These are phyloP conservation scores for Bombus turneri DNA, from an alignment of 1,140 invertebrate genomes.

Conservation along the genomic window DNA sequence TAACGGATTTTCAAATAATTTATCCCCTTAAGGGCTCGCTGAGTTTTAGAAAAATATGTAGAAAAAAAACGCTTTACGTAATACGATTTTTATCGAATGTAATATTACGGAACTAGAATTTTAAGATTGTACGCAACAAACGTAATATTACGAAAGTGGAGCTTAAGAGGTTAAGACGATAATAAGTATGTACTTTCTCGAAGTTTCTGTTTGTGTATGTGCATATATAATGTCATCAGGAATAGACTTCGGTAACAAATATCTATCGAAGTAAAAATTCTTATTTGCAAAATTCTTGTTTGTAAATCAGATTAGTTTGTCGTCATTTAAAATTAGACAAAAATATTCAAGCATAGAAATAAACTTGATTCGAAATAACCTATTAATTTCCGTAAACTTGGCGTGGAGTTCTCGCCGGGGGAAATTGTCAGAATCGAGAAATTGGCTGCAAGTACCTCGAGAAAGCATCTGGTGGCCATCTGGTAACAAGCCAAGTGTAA, in stretches of 20 bases:
- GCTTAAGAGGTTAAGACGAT: background rate
- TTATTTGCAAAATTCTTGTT: background rate
- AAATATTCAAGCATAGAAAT: conserved; percentile 23
- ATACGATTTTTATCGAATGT: no score
- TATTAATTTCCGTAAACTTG: conserved; percentile 59
- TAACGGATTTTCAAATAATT: background rate
- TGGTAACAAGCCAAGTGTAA: conserved; percentile 50
- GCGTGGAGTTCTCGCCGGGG: conserved; percentile 17
- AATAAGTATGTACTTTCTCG: background rate
- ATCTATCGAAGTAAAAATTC: background rate
- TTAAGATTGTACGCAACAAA: no score
- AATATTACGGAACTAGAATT: no score
- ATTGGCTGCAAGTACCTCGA: conserved; percentile 39
- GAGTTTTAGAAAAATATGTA: no score
- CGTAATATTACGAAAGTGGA: no score
- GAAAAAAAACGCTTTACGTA: no score
- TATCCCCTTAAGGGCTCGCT: no score
- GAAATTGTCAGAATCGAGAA: conserved; percentile 42
- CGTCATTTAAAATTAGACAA: background rate
- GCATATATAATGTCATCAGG: background rate
- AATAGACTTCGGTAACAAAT: background rate
- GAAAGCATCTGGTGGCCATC: conserved; percentile 54
- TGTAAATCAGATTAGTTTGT: background rate
- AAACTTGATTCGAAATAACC: conserved; percentile 24
- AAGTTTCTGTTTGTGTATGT: no score